Evolutionary conservation across 1,140 invertebrate species (phyloP).

Genomic region (Elysia chlorotica): DNA sequence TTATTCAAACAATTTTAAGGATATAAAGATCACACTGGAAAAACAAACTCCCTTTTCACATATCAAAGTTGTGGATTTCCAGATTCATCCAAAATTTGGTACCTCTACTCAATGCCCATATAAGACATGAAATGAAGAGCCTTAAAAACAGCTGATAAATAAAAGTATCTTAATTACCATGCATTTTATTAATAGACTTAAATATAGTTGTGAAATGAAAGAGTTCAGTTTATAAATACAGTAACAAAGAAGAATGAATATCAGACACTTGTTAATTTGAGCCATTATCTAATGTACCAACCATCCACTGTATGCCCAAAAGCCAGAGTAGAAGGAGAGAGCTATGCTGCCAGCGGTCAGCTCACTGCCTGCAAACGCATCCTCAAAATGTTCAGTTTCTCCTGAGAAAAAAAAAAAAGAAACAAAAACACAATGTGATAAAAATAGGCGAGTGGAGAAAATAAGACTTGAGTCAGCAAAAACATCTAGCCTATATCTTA

Average conservation of each 20-base stretch:
- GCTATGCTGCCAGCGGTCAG: constrained; percentile 88
- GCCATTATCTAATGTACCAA: no score
- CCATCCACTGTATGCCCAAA: constrained; percentile 99
- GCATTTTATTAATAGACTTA: background rate
- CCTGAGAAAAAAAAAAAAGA: constrained; percentile 33
- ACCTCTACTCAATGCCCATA: no score
- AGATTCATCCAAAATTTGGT: no score
- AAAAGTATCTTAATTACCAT: background rate
- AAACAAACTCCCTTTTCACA: no score
- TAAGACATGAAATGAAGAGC: background rate
- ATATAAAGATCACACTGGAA: no score
- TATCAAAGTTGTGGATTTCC: no score
- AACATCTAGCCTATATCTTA: no score
- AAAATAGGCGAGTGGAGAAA: background rate
- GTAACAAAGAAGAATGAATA: no score
- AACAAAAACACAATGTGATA: background rate
- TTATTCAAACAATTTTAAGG: no score
- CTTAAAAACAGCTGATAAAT: background rate
- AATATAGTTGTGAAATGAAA: background rate
- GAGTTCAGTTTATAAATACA: no score
- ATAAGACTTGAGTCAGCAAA: no score
- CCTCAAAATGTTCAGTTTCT: constrained; percentile 73
- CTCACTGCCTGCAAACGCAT: constrained; percentile 88
- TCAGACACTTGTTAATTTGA: no score
- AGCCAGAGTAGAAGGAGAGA: constrained; percentile 95